Conservation (phyloP, 2,888 invertebrate species). For the Ormyrus thymus region DNA sequence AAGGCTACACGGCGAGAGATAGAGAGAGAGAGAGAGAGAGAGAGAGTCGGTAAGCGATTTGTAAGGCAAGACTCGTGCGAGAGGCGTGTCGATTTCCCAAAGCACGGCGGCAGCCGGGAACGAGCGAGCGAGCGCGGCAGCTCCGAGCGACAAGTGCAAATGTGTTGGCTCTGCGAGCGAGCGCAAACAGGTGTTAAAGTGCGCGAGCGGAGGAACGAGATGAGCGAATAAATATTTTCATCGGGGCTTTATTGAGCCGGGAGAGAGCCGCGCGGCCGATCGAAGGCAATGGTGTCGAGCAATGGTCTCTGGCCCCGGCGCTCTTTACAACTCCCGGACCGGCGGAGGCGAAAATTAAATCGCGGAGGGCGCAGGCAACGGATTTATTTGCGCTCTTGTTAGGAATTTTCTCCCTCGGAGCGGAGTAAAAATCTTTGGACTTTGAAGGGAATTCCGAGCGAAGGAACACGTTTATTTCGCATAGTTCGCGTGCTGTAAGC, state of each 20-base stretch:
- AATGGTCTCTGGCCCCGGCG: no score
- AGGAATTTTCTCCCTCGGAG: no score
- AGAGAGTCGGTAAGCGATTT: no score
- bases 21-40: no score
- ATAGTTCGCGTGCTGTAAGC: neutral
- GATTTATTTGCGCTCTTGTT: no score
- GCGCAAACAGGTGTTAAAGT: conserved; percentile 33
- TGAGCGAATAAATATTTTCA: conserved; percentile 42
- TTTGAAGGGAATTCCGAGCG: neutral
- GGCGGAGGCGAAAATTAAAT: no score
- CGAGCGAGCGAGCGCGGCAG: conserved; percentile 7
- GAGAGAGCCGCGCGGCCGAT: neutral
- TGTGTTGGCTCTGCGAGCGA: conserved; percentile 24
- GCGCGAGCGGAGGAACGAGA: neutral
- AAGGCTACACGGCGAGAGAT: no score
- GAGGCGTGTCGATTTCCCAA: neutral
- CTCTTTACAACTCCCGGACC: no score
- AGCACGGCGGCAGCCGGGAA: neutral
- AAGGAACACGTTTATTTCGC: neutral
- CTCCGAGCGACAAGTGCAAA: conserved; percentile 47
- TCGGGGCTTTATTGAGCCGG: conserved; percentile 5
- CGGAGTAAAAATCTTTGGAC: neutral
- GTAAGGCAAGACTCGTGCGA: no score
- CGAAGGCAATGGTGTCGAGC: neutral
- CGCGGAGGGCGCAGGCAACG: no score